A percentile compares a stretch with the other conserved stretches of the same genome.
Evolutionary conservation across 2,797 vertebrate species (phyloP).

Genomic region (Cyprinodon diabolis): DNA sequence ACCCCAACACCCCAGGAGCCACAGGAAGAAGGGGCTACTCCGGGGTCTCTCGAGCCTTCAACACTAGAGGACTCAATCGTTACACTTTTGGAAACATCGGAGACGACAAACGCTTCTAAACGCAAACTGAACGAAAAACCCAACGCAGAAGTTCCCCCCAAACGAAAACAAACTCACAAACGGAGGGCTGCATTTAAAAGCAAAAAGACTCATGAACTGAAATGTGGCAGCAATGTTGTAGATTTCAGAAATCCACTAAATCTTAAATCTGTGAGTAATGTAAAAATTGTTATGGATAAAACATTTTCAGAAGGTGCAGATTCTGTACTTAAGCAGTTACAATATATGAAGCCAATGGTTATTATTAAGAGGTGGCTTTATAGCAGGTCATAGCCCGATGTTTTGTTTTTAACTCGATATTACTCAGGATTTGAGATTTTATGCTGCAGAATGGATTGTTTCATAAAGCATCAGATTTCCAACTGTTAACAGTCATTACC

Average conservation of each 20-base stretch:
- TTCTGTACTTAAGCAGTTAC: conserved; percentile 92
- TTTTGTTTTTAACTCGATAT: conserved; percentile 75
- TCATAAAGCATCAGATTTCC: conserved; percentile 74
- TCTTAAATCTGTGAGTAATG: conserved; percentile 88
- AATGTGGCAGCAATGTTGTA: conserved; percentile 83
- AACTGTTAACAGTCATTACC: conserved; percentile 75
- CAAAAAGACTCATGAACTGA: conserved; percentile 67
- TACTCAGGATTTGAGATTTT: conserved; percentile 87
- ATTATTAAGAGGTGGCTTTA: conserved; percentile 88
- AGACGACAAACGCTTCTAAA: conserved; percentile 89
- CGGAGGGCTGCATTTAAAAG: conserved; percentile 63
- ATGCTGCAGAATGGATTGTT: conserved; percentile 85
- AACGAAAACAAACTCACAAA: conserved; percentile 81
- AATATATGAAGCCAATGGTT: conserved; percentile 96
- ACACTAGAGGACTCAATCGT: conserved; percentile 93
- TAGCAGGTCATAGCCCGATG: conserved; percentile 78
- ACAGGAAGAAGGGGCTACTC: conserved; percentile 82
- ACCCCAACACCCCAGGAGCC: conserved; percentile 81
- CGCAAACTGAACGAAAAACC: conserved; percentile 84
- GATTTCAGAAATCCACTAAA: conserved; percentile 92
- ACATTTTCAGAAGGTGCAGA: conserved; percentile 90
- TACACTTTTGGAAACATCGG: conserved; percentile 92
- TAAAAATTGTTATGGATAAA: conserved; percentile 96
- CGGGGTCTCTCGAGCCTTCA: conserved; percentile 92
- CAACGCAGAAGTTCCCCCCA: conserved; percentile 80